Conservation (phyloP, 2,888 invertebrate species). For the Amblyteles armatorius region DNA sequence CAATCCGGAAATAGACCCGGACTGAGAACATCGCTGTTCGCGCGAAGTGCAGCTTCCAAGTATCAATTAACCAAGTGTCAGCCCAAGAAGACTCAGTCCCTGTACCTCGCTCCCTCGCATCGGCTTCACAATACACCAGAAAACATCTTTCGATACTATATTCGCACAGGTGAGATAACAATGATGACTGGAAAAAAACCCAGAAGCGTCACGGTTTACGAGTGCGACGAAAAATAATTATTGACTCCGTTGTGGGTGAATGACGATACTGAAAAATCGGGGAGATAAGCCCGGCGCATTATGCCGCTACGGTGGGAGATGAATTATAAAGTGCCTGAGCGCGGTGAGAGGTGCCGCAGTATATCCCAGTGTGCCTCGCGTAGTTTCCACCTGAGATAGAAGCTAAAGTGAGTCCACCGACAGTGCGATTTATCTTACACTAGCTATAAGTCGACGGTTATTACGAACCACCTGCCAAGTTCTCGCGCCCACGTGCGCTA, state of each 20-base stretch:
- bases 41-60: neutral
- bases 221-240: slow-evolving; percentile 10
- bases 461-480: slow-evolving; percentile 18
- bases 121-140: neutral
- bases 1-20: neutral
- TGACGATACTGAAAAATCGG: slow-evolving; percentile 41
- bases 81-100: neutral
- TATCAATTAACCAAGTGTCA: neutral
- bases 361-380: slow-evolving; percentile 52
- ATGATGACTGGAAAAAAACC: slow-evolving; percentile 26
- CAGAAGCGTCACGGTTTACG: slow-evolving; percentile 6
- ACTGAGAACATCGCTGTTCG: neutral
- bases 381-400: slow-evolving; percentile 41
- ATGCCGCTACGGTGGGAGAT: slow-evolving; percentile 79
- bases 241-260: slow-evolving; percentile 4
- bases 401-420: slow-evolving; percentile 49
- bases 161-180: neutral
- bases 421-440: slow-evolving; percentile 23
- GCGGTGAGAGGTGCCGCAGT: slow-evolving; percentile 82
- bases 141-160: neutral
- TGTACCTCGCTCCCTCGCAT: neutral
- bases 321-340: slow-evolving; percentile 82
- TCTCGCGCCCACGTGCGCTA: slow-evolving; percentile 1
- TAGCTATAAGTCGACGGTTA: slow-evolving; percentile 2
- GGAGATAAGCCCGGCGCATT: slow-evolving; percentile 40